These are phyloP conservation scores for Stegodyphus mimosarum DNA, from an alignment of 1,140 invertebrate genomes.

Conservation along the genomic window DNA sequence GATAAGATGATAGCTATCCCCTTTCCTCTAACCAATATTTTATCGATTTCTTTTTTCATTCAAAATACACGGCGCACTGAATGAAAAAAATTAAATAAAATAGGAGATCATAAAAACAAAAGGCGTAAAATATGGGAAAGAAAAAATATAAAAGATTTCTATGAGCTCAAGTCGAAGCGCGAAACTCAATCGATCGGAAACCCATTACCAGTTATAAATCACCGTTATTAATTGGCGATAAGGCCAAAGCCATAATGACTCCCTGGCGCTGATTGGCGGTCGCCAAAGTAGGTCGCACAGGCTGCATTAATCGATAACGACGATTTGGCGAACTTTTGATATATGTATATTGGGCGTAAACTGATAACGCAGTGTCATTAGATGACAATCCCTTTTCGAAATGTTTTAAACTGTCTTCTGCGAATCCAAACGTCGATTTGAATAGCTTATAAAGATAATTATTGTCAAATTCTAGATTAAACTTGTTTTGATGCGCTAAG, in stretches of 20 bases:
- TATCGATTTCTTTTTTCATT: too few species aligned
- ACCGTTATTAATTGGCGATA: conserved; percentile 54
- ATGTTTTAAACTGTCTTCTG: conserved; percentile 23
- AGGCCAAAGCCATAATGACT: conserved; percentile 50
- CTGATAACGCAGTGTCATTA: conserved; percentile 30
- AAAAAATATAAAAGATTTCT: neutral
- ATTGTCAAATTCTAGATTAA: neutral
- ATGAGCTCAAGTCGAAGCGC: conserved; percentile 14
- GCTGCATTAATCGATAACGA: conserved; percentile 31
- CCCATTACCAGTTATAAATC: conserved; percentile 52
- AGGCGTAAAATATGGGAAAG: neutral
- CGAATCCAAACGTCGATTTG: conserved; percentile 2
- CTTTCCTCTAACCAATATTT: too few species aligned
- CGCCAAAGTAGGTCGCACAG: conserved; percentile 41
- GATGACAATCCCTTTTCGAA: conserved; percentile 31
- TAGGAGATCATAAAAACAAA: neutral
- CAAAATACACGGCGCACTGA: too few species aligned
- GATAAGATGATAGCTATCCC: too few species aligned
- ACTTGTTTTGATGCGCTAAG: neutral
- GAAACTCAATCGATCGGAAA: conserved; percentile 48
- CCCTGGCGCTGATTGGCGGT: conserved; percentile 46
- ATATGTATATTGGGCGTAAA: conserved; percentile 22
- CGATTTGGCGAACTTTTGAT: conserved; percentile 39
- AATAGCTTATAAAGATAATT: neutral
- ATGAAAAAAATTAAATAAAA: too few species aligned